Conservation (phyloP, 2,888 invertebrate genomes). For the Gymnoscelis rufifasciata region DNA sequence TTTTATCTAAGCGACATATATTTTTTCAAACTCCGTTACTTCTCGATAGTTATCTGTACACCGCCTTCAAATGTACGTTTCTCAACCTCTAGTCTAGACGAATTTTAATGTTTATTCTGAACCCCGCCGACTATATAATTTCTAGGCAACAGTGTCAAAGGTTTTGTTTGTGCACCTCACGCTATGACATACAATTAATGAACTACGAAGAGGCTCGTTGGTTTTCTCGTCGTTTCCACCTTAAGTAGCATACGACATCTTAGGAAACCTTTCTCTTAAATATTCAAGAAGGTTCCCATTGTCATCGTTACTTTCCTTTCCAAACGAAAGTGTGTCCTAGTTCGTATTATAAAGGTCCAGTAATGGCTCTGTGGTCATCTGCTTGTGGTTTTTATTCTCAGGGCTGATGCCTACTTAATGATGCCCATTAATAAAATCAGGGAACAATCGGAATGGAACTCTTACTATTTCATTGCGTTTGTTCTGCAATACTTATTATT, state of each 20-base stretch:
- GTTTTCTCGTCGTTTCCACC: slow-evolving; percentile 29
- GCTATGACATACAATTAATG: slow-evolving; percentile 25
- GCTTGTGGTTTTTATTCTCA: slow-evolving; percentile 36
- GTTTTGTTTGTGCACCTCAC: slow-evolving; percentile 25
- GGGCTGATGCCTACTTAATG: slow-evolving; percentile 24
- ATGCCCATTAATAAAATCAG: slow-evolving; percentile 23
- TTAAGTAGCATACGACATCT: slow-evolving; percentile 28
- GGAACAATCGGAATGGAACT: slow-evolving; percentile 12
- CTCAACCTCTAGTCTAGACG: slow-evolving; percentile 8
- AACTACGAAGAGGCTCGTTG: slow-evolving; percentile 26
- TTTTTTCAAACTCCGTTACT: slow-evolving; percentile 29
- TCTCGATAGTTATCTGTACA: slow-evolving; percentile 21
- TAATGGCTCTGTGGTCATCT: slow-evolving; percentile 42
- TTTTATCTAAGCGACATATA: slow-evolving; percentile 25
- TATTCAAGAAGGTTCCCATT: slow-evolving; percentile 45
- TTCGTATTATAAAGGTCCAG: slow-evolving; percentile 51
- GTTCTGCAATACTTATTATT: slow-evolving; percentile 5
- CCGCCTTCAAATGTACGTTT: background rate
- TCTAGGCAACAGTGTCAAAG: slow-evolving; percentile 29
- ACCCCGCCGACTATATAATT: slow-evolving; percentile 19
- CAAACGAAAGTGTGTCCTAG: slow-evolving; percentile 66
- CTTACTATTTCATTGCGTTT: slow-evolving; percentile 10
- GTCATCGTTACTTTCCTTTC: slow-evolving; percentile 61
- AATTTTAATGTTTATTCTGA: slow-evolving; percentile 15
- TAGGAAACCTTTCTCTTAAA: slow-evolving; percentile 39